phyloP scores from a whole-genome alignment of 2,113 vertebrate species.

The Sorex araneus region DNA sequence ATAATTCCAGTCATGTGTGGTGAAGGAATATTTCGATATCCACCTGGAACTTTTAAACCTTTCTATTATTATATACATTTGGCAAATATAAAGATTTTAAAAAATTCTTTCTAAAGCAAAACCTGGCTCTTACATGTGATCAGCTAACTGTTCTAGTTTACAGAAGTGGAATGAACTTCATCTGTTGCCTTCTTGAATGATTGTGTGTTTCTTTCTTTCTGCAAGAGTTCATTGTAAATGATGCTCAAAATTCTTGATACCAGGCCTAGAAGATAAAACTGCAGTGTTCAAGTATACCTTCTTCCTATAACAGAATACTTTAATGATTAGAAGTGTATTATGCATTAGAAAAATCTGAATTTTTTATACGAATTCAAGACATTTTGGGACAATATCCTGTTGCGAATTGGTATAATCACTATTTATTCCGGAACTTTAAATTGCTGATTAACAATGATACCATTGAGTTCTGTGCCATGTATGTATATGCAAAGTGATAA shows the following conservation, averaged over 20 bases:
- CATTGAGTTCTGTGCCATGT: background rate
- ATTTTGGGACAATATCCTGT: background rate
- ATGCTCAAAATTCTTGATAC: background rate
- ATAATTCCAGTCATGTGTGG: background rate
- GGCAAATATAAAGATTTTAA: slow-evolving; percentile 64
- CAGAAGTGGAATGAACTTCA: slow-evolving; percentile 29
- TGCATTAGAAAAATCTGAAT: slow-evolving; percentile 1
- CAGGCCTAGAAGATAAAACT: accelerated
- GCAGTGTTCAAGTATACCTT: accelerated
- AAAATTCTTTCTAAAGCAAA: slow-evolving; percentile 33
- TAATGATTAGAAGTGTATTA: background rate
- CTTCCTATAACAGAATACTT: accelerated
- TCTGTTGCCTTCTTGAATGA: slow-evolving; percentile 60
- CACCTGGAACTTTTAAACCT: slow-evolving; percentile 6
- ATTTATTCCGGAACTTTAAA: background rate
- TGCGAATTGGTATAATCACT: background rate
- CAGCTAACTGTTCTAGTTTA: slow-evolving; percentile 54
- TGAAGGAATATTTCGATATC: background rate
- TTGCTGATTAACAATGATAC: background rate
- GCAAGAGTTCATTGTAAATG: slow-evolving; percentile 38
- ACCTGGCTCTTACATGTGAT: slow-evolving; percentile 63
- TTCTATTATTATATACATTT: slow-evolving; percentile 54
- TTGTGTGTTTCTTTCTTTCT: slow-evolving; percentile 6
- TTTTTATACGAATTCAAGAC: background rate
- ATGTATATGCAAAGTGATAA: background rate